Evolutionary conservation across 2,888 invertebrate genomes (phyloP).

Genomic region (Drosophila emarginata): DNA sequence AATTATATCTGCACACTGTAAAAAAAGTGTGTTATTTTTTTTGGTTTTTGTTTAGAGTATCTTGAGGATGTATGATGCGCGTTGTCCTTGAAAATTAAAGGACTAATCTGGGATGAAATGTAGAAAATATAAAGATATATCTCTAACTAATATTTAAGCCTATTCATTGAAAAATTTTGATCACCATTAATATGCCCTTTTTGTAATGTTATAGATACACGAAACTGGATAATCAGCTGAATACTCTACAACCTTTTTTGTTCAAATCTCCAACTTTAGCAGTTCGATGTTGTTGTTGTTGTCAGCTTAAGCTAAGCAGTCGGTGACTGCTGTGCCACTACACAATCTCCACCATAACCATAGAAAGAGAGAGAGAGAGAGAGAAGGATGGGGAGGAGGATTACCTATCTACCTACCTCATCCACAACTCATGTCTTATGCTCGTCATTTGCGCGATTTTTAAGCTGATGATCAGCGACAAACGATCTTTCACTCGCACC

Average conservation of each 20-base stretch:
- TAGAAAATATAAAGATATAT: no score
- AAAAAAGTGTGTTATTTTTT: no score
- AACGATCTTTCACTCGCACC: slow-evolving; percentile 80
- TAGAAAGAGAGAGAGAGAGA: slow-evolving; percentile 12
- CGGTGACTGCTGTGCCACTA: slow-evolving; percentile 47
- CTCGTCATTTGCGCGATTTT: slow-evolving; percentile 80
- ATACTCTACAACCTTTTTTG: slow-evolving; percentile 49
- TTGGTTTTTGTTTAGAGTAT: no score
- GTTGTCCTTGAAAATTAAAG: no score
- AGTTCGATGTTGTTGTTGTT: slow-evolving; percentile 48
- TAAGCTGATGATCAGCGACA: slow-evolving; percentile 81
- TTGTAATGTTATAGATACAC: slow-evolving; percentile 12
- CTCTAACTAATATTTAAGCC: no score
- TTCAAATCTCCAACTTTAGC: neutral
- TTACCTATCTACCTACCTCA: slow-evolving; percentile 18
- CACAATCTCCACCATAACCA: slow-evolving; percentile 25
- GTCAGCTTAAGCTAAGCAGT: slow-evolving; percentile 73
- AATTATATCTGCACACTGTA: no score
- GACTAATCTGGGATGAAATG: no score
- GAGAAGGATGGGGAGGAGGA: slow-evolving; percentile 8
- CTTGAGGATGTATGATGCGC: no score
- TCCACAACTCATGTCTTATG: slow-evolving; percentile 67
- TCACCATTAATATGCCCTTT: neutral
- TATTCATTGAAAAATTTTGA: neutral
- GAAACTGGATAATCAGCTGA: slow-evolving; percentile 64